Percentiles rank a stretch among this genome's conserved stretches.
These are phyloP conservation scores for Nasonia vitripennis DNA, from an alignment of 1,140 invertebrate species.

Conservation along the genomic window DNA sequence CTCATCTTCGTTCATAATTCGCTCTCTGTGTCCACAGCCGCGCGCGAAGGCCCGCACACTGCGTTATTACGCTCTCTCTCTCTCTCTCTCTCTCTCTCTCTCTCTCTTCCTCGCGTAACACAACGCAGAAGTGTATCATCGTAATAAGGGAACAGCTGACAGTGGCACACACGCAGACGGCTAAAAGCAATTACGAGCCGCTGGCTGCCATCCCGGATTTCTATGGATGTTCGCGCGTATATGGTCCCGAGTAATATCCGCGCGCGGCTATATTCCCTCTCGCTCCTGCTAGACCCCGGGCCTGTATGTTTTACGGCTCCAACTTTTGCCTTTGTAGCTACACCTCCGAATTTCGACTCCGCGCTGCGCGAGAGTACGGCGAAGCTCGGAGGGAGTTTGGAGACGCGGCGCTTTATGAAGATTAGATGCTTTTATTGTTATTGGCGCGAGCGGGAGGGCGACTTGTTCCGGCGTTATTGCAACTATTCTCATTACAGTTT, in stretches of 20 bases:
- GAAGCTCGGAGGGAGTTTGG: too few relatives aligned
- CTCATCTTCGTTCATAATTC: background rate
- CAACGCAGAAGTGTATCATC: constrained; percentile 59
- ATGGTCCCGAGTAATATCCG: constrained; percentile 60
- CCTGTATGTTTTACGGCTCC: background rate
- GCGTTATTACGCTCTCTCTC: constrained; percentile 36
- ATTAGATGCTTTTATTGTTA: constrained; percentile 64
- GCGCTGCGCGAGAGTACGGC: background rate
- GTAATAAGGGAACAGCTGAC: constrained; percentile 69
- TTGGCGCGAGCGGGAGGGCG: constrained; percentile 50
- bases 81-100: background rate
- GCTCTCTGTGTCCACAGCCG: background rate
- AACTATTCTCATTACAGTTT: constrained; percentile 44
- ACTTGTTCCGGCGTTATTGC: constrained; percentile 19
- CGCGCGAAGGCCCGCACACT: background rate
- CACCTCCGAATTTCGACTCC: constrained; percentile 19
- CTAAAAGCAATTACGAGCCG: constrained; percentile 66
- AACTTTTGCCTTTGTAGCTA: constrained; percentile 26
- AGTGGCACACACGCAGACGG: constrained; percentile 61
- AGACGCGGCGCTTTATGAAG: constrained; percentile 55
- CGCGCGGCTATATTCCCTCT: constrained; percentile 24
- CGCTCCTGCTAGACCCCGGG: background rate
- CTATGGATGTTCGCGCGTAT: constrained; percentile 48
- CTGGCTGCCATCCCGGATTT: constrained; percentile 60
- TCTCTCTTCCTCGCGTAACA: background rate